Base-by-base conservation (phyloP, 2,888 invertebrate genomes). In the Erynnis tages region DNA sequence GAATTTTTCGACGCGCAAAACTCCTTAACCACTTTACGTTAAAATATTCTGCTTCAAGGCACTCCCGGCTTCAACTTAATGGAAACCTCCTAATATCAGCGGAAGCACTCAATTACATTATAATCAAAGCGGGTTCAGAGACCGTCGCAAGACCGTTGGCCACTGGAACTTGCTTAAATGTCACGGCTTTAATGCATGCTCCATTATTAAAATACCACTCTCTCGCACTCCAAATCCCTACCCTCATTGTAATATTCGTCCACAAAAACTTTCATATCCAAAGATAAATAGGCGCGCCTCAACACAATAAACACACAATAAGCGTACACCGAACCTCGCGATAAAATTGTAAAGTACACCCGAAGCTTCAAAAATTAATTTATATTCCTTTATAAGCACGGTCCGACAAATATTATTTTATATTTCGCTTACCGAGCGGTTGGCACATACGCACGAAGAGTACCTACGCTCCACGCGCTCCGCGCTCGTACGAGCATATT, bases 101-200 rank as follows among this genome's bases (percentile, higher is more conserved):
- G 79, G 82, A 82, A 79, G 76, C 72, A 77, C 82, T 85, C 77
- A 82, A 83, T 83, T 82, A 81, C 63, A 66, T 73, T 73, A 76
- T 79, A 82, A 79, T 77, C 77, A 76, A 70, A 71, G 71, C 70
- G 55, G 54, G 43, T 54, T 32, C 37, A 54, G 54, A 55, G 66
- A 67, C 69, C 69, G 71, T 70, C 56, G 46, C 58, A 55, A 59
- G 59, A 60, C 60, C 55, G 60, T 54, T 56, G 62, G 54, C 59
- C 14, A 23, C 38, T 38, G 11, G 13, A 38, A 38, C 38, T 38
- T 23, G n/a, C 37, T 47, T 47, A 47, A 47, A 29, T 13, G 35
- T 27, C 56, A 54, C 23, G 62, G 13, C 65, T 62, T 66, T 69
- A 73, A 72, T 71, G 63, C 67, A 71, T 60, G 62, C 57, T 63